Evolutionary conservation across 2,113 vertebrate genomes (phyloP), one percentile per base, ranked within the genome.

Genomic region (Pedionomus torquatus): DNA sequence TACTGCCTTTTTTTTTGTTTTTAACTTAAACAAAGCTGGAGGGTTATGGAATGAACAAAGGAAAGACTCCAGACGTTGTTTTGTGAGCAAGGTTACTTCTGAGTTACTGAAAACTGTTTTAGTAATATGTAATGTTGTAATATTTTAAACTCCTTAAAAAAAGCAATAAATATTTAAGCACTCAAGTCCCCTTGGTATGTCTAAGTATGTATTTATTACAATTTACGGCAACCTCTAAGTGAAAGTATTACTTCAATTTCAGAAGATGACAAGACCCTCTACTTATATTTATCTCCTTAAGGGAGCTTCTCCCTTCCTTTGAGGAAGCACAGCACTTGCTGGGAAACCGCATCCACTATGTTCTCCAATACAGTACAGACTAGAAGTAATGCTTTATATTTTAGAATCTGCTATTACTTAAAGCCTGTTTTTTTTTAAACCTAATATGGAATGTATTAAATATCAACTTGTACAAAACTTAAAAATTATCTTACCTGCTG

Each of bases 401-500:
- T 87, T 61, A 70, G 37, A 83, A 93, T 87, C 7, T 49, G 31
- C 39, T 89, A 14, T 55, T 55, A 31, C 18, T 72, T 80, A 61
- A 90, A 92, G 37, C 10, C 8, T 8, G 11, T 15, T 2, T 41
- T 64, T 76, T 61, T 49, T 18, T 6, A 66, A 90, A 81, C 8
- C 15, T 63, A 52, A 33, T 48, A 71, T 0, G 1, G 35, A 70
- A 81, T 2, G 1, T 46, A 46, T 41, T 55, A 55, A 54, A 26
- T 77, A 83, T 52, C 68, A 93, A 85, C 30, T 78, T 78, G 49
- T 54, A 83, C 11, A 57, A 89, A 90, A 63, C 30, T 64, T 91
- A 85, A 75, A 83, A 60, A 82, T 64, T 41, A 90, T 66, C 97
- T 98, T 98, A 99, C 99, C 99, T 99, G 99, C 94, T 99, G 99